Evolutionary conservation across 1,140 invertebrate species (phyloP), one percentile per base, ranked within the genome.

Genomic region (Stenopsyche tienmushanensis): DNA sequence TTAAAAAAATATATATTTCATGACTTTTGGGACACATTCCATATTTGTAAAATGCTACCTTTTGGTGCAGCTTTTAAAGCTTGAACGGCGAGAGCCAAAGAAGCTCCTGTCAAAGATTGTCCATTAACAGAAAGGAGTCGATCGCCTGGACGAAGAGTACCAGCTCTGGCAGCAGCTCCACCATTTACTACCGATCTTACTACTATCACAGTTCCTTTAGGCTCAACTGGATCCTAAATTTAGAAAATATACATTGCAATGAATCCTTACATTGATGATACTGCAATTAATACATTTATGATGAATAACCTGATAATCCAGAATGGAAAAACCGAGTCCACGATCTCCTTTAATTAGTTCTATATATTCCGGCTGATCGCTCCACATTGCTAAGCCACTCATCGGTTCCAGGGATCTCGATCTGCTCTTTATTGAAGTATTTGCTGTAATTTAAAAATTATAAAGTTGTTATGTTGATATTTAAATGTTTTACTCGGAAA

Each of bases 291-390:
- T 25, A 15, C 50, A n/a, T n/a, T n/a, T n/a, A n/a, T n/a, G n/a
- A n/a, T n/a, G n/a, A n/a, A n/a, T n/a, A 74, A 93, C 92, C 86
- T 94, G 90, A 78, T 96, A 96, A 77, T 96, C 93, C 47, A 95
- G 80, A 67, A 96, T 93, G 58, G 90, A 93, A 81, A 96, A 96
- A 34, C 93, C 93, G 1, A 96, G 82, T 1, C 93, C 93, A 53
- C 89, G 79, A 66, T 93, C 91, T 60, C 90, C 90, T 76, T 96
- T 96, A 45, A 83, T 76, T 39, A 96, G 80, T 72, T 92, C 87
- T 62, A 96, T 92, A 64, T 90, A 84, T 52, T 92, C 87, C 0
- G 90, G 83, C 72, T 94, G 86, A 71, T 86, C 88, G 72, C 85
- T 89, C 93, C 93, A 96, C 87, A 95, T 93, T 1, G 92, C 92